Conservation (phyloP, 2,113 vertebrate species). For the Astatoreochromis straeleni region DNA sequence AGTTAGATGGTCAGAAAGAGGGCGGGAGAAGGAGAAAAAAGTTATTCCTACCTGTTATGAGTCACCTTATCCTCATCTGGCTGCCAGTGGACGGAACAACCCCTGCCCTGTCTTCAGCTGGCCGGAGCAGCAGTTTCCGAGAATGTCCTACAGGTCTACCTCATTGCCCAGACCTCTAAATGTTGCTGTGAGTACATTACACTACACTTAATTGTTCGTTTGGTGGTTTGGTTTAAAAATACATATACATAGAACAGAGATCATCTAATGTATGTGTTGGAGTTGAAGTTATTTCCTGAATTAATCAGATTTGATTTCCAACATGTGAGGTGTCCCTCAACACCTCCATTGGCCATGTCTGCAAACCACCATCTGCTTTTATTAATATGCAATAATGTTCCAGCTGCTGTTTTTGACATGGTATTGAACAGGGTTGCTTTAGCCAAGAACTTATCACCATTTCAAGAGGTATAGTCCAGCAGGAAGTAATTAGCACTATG, state of each 20-base stretch:
- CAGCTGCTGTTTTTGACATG: not conserved
- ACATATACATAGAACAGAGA: not conserved
- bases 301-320: not conserved
- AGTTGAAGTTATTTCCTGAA: not conserved
- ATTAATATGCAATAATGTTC: not conserved
- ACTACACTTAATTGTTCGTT: not conserved
- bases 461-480: not conserved
- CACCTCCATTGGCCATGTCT: not conserved
- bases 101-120: slow-evolving; percentile 51
- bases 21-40: slow-evolving; percentile 47
- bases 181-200: slow-evolving; percentile 71
- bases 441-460: not conserved
- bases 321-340: not conserved
- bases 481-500: not conserved
- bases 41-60: not conserved
- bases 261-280: not conserved
- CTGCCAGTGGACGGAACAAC: not conserved
- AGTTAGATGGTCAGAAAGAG: slow-evolving; percentile 27
- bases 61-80: not conserved
- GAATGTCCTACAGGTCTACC: slow-evolving; percentile 71
- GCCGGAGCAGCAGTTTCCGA: slow-evolving; percentile 68
- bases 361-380: not conserved
- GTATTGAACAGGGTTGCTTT: not conserved
- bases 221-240: not conserved
- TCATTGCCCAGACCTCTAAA: slow-evolving; percentile 71